Conservation (phyloP, 2,797 vertebrate species). For the Etheostoma nigrum region DNA sequence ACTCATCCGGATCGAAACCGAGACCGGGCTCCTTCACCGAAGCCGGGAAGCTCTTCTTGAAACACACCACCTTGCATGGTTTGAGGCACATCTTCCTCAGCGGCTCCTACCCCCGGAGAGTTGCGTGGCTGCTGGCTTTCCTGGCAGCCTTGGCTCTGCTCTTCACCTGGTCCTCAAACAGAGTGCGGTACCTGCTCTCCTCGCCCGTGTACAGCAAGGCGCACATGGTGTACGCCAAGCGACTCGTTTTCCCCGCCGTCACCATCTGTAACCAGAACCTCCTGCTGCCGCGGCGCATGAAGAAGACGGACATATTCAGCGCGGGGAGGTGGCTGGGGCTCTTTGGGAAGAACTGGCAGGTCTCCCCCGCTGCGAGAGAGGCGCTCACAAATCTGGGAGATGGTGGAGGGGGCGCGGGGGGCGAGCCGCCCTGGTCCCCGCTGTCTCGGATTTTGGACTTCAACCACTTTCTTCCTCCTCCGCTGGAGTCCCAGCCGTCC, state of each 20-base stretch:
- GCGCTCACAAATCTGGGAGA: conserved; percentile 73
- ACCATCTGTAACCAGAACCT: conserved; percentile 90
- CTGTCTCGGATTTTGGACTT: conserved; percentile 88
- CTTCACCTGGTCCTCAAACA: conserved; percentile 87
- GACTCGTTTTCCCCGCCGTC: conserved; percentile 88
- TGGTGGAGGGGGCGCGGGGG: conserved; percentile 28
- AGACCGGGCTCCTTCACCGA: conserved; percentile 79
- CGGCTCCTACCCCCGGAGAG: conserved; percentile 84
- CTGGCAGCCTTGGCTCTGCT: conserved; percentile 83
- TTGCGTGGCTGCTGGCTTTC: conserved; percentile 86
- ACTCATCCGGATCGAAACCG: conserved; percentile 70
- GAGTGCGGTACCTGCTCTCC: conserved; percentile 87
- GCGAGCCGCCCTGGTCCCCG: conserved; percentile 82
- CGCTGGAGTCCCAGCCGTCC: conserved; percentile 84
- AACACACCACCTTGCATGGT: conserved; percentile 85
- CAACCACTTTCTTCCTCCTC: conserved; percentile 88
- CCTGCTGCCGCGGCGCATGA: conserved; percentile 86
- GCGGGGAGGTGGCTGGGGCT: conserved; percentile 88
- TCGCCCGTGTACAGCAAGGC: conserved; percentile 87
- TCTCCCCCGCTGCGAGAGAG: conserved; percentile 80
- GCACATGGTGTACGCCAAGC: conserved; percentile 87
- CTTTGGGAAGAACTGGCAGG: conserved; percentile 85
- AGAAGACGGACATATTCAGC: conserved; percentile 88
- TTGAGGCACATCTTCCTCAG: conserved; percentile 84
- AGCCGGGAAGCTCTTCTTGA: conserved; percentile 84